A percentile compares a stretch with the other conserved stretches of the same genome.
Evolutionary conservation across 2,888 invertebrate species (phyloP).

Genomic region (Acanthacorydalis orientalis): DNA sequence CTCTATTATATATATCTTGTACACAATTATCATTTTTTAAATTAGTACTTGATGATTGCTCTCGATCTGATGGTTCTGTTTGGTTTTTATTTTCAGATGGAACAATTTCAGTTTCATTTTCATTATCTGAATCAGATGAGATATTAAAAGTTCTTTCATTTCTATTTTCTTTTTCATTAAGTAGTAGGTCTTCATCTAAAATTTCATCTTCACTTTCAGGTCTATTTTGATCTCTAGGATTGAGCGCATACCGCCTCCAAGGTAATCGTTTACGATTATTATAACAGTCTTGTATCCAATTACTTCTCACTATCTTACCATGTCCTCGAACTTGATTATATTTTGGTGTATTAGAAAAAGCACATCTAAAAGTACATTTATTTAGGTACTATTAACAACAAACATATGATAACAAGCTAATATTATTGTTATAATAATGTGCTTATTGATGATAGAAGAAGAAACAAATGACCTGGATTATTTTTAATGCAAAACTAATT

Average conservation of each 20-base stretch:
- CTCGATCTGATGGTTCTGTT: not conserved
- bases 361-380: slow-evolving; percentile 66
- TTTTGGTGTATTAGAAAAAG: slow-evolving; percentile 79
- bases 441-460: no score
- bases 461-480: no score
- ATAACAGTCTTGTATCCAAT: slow-evolving; percentile 59
- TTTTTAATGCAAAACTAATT: no score
- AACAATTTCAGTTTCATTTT: slow-evolving; percentile 6
- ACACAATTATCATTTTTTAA: slow-evolving; percentile 9
- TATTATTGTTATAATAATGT: no score
- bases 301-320: slow-evolving; percentile 45
- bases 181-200: slow-evolving; percentile 20
- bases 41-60: slow-evolving; percentile 4
- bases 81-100: slow-evolving; percentile 9
- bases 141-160: slow-evolving; percentile 7
- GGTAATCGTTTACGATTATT: slow-evolving; percentile 40
- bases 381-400: not conserved
- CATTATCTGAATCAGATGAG: slow-evolving; percentile 17
- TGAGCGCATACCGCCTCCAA: slow-evolving; percentile 45
- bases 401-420: no score
- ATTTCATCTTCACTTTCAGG: slow-evolving; percentile 37
- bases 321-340: slow-evolving; percentile 50
- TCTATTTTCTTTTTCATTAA: slow-evolving; percentile 8
- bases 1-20: slow-evolving; percentile 16
- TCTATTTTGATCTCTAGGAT: slow-evolving; percentile 24